Base-by-base conservation (phyloP, 1,140 invertebrate species). In the Cyclina sinensis region DNA sequence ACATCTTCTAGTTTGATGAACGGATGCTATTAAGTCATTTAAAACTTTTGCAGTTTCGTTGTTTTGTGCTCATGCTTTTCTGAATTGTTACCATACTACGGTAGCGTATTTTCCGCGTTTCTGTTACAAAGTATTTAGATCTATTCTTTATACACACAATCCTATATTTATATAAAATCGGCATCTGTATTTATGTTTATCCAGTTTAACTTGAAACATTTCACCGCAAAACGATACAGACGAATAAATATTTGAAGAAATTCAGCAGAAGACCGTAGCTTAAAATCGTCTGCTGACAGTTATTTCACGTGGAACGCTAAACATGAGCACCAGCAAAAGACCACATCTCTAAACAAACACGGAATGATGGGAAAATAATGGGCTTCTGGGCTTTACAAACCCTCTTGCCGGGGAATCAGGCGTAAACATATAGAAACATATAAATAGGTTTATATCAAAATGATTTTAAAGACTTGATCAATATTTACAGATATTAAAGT, bases 261-360 rank as follows among this genome's bases (percentile, higher is more conserved):
- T 82, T 65, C 54, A 68, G 32, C 62, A 82, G 54, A 12, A 82
- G 80, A 62, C 24, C 21, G 43, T 48, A 30, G 43, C 59, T 82
- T 65, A 59, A 82, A 82, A 43, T 82, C 59, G 59, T 68, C 80
- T 65, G 80, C 80, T 82, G 80, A 82, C 57, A 82, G 80, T 82
- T 68, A 48, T 65, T 82, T 65, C 59, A 82, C 37, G 51, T 43
- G 43, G 39, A 68, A 68, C 37, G 39, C 24, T 65, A 68, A 65
- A 68, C 59, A 68, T 43, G 80, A 82, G 39, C 27, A 82, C 62
- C n/a, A 32, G 32, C 80, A 82, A 68, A 68, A 48, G 80, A 82
- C 80, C 80, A 82, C 54, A 82, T 82, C 57, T 68, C 80, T 39
- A 82, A 82, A 82, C 80, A 82, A 82, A 82, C 80, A 65, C 37